Evolutionary conservation across 2,797 vertebrate genomes (phyloP).

Genomic region (Rhinophrynus dorsalis): DNA sequence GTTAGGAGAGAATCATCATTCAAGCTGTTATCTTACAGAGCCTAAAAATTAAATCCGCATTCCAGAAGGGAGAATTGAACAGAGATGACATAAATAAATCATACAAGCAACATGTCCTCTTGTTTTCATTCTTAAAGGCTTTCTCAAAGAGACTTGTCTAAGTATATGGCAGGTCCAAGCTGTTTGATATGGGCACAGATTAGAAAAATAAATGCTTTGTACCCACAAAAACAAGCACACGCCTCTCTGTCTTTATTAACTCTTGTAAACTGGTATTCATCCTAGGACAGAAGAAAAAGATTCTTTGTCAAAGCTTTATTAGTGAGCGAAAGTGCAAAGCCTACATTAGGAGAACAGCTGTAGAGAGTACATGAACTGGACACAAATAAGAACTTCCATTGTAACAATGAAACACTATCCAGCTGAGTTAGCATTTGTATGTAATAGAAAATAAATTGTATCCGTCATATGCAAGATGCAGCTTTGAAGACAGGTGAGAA

Average conservation of each 20-base stretch:
- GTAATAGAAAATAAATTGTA: no score
- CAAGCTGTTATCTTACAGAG: slow-evolving; percentile 42
- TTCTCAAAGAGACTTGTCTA: neutral
- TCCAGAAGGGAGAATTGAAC: slow-evolving; percentile 9
- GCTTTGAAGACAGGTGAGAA: no score
- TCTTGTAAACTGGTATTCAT: slow-evolving; percentile 4
- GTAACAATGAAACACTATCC: neutral
- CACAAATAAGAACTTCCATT: neutral
- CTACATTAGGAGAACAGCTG: neutral
- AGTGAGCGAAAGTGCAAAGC: neutral
- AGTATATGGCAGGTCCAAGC: slow-evolving; percentile 4
- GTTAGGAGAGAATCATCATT: slow-evolving; percentile 35
- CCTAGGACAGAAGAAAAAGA: slow-evolving; percentile 4
- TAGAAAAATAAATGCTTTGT: slow-evolving; percentile 23
- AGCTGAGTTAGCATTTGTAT: no score
- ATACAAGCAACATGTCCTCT: slow-evolving; percentile 26
- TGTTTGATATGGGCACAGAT: neutral
- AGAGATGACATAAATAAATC: slow-evolving; percentile 21
- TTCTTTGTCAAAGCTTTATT: neutral
- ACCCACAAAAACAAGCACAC: neutral
- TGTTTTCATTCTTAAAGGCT: slow-evolving; percentile 23
- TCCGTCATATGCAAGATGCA: no score
- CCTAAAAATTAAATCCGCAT: slow-evolving; percentile 17
- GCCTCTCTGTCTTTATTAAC: slow-evolving; percentile 2
- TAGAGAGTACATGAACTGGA: neutral